Percentiles rank a stretch among this genome's conserved stretches.
Evolutionary conservation across 2,888 invertebrate species (phyloP).

Genomic region (Argynnis bischoffii): DNA sequence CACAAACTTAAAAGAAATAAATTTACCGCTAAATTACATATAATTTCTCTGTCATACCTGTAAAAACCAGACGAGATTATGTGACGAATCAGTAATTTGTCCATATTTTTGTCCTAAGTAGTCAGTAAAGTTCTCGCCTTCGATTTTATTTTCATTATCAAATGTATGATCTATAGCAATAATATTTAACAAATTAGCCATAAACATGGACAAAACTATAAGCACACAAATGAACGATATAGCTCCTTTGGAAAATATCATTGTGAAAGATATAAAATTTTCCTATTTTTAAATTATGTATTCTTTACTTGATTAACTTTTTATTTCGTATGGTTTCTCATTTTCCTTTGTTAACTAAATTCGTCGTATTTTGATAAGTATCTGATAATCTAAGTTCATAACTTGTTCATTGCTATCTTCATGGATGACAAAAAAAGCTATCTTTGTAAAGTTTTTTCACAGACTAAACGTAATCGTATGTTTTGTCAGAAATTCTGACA

Average conservation of each 20-base stretch:
- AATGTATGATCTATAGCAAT: constrained; percentile 83
- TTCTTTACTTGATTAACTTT: neutral
- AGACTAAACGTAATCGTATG: too few species aligned
- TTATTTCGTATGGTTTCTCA: neutral
- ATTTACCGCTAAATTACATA: neutral
- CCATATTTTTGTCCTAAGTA: constrained; percentile 66
- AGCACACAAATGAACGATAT: constrained; percentile 83
- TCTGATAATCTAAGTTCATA: too few species aligned
- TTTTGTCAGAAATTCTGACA: too few species aligned
- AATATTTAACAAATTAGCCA: constrained; percentile 86
- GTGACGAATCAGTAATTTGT: constrained; percentile 77
- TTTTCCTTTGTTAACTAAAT: neutral
- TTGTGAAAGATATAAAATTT: constrained; percentile 18
- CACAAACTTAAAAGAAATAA: too few species aligned
- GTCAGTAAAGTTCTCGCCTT: constrained; percentile 61
- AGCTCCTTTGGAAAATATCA: constrained; percentile 85
- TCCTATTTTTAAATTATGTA: neutral
- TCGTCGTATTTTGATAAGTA: too few species aligned
- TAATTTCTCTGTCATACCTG: constrained; percentile 79
- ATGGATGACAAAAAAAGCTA: too few species aligned
- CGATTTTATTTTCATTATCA: constrained; percentile 59
- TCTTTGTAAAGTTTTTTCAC: too few species aligned
- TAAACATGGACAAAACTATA: constrained; percentile 85
- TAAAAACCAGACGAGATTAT: constrained; percentile 88
- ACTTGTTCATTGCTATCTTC: too few species aligned